Conservation (phyloP, 2,888 invertebrate genomes). For the Thymelicus lineola region DNA sequence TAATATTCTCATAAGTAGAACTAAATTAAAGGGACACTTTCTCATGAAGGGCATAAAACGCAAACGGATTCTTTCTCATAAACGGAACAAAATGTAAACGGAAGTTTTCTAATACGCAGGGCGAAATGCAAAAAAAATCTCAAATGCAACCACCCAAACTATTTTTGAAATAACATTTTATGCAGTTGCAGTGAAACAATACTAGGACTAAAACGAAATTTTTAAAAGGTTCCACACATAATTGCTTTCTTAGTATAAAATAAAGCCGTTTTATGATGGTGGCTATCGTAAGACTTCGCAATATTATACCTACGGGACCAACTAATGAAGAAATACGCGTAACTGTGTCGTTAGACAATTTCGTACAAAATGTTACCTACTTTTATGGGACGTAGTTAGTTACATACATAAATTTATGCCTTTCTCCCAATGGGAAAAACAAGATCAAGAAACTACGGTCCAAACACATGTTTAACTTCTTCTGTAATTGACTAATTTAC, state of each 20-base stretch:
- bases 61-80: no score
- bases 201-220: background rate
- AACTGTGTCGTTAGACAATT: slow-evolving; percentile 5
- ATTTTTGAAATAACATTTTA: background rate
- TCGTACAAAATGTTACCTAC: background rate
- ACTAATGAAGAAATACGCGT: slow-evolving; percentile 30
- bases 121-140: no score
- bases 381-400: background rate
- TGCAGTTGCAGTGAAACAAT: background rate
- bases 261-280: slow-evolving; percentile 25
- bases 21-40: no score
- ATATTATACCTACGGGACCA: slow-evolving; percentile 16
- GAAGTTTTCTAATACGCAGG: no score
- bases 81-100: no score
- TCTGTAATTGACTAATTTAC: no score
- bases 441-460: background rate
- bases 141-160: no score
- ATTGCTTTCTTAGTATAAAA: slow-evolving; percentile 16
- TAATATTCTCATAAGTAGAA: no score
- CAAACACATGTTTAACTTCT: no score
- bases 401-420: background rate
- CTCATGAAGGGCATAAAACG: no score
- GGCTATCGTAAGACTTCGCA: slow-evolving; percentile 14
- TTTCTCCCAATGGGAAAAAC: background rate
- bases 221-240: background rate